Percentiles rank a stretch among this genome's conserved stretches.
Evolutionary conservation across 92 coral and sea anemone species (phyloP).

Genomic region (Zoanthus solanderi): DNA sequence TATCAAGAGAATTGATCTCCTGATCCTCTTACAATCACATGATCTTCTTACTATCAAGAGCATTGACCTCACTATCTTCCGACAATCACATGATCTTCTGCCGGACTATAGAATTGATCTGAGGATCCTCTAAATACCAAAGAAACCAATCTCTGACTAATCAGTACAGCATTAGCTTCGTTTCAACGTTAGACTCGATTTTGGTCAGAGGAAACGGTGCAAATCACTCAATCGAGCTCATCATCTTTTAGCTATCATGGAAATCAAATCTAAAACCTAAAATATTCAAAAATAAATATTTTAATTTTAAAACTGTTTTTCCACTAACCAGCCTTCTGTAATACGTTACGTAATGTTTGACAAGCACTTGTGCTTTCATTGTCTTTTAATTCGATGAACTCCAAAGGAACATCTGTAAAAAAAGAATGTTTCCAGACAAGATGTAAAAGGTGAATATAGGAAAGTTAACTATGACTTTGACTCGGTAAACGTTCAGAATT

Average conservation of each 20-base stretch:
- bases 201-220: no score
- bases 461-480: no score
- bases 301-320: not conserved
- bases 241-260: no score
- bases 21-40: not conserved
- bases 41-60: not conserved
- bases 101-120: not conserved
- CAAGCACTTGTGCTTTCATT: slow-evolving; percentile 59
- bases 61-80: not conserved
- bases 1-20: not conserved
- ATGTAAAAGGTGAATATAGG: no score
- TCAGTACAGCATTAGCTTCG: no score
- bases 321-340: slow-evolving; percentile 46
- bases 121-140: not conserved
- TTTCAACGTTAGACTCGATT: no score
- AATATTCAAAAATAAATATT: no score
- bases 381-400: slow-evolving; percentile 72
- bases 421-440: not conserved
- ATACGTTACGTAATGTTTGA: slow-evolving; percentile 51
- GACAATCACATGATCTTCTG: no score
- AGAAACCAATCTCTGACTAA: no score
- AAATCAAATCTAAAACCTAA: no score
- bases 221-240: no score
- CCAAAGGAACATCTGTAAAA: slow-evolving; percentile 52
- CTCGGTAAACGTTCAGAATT: no score